phyloP scores from a whole-genome alignment of 1,140 invertebrate species.

The Ruditapes philippinarum region DNA sequence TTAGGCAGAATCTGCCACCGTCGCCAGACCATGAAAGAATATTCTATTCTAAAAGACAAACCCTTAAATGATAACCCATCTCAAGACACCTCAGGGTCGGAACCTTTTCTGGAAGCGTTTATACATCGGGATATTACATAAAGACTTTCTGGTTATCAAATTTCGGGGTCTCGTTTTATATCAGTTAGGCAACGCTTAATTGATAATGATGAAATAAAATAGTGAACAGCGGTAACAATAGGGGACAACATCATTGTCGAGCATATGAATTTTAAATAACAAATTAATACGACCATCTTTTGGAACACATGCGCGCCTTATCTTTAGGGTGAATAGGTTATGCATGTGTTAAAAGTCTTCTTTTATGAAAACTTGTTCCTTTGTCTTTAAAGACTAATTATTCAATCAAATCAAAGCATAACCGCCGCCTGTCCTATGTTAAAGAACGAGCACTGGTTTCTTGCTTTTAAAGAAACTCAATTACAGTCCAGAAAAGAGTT shows the following conservation, averaged over 20 bases:
- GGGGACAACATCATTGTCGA: not conserved
- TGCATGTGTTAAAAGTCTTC: conserved; percentile 15
- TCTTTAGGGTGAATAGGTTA: conserved; percentile 3
- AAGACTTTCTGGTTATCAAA: conserved; percentile 40
- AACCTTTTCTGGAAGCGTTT: not conserved
- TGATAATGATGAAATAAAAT: conserved; percentile 22
- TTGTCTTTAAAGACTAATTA: not conserved
- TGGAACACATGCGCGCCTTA: conserved; percentile 32
- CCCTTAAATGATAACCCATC: conserved; percentile 28
- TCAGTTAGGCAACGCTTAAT: conserved; percentile 32
- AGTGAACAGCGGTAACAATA: conserved; percentile 19
- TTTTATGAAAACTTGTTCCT: not conserved
- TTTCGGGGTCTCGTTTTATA: conserved; percentile 4
- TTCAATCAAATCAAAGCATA: not conserved
- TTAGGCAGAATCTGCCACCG: not conserved
- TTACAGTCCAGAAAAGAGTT: too few species aligned
- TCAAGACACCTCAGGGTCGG: not conserved
- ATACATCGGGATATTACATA: conserved; percentile 1
- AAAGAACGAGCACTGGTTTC: too few species aligned
- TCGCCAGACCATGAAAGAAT: conserved; percentile 15
- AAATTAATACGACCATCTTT: not conserved
- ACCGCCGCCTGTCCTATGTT: too few species aligned
- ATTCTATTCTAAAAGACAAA: conserved; percentile 11
- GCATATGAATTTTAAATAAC: conserved; percentile 48
- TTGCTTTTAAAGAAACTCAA: too few species aligned